Evolutionary conservation across 2,888 invertebrate genomes (phyloP), one percentile per base, ranked within the genome.

Genomic region (Coenonympha glycerion): DNA sequence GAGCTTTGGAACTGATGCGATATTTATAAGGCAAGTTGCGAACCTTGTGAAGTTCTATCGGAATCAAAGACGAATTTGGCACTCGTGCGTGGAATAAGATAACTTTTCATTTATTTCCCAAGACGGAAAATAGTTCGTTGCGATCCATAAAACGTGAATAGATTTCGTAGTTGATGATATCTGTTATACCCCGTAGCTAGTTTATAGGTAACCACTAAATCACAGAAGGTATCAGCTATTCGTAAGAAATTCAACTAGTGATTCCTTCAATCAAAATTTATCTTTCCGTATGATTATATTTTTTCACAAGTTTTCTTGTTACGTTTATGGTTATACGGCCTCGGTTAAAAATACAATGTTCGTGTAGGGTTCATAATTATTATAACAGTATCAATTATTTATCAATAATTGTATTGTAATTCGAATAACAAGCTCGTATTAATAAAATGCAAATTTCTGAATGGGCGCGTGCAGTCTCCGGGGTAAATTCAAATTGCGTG

Each of bases 361-460:
- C n/a, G n/a, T n/a, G n/a, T n/a, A n/a, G n/a, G n/a, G n/a, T n/a
- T n/a, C n/a, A n/a, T n/a, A n/a, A n/a, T n/a, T n/a, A n/a, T n/a
- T n/a, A n/a, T n/a, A n/a, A n/a, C 6, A 30, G 13, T 30, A 13
- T 9, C 2, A 13, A 6, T 30, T 13, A 34, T 19, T 13, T 2
- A 19, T 6, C 31, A 8, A 21, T 37, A 24, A 39, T 24, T 24
- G 24, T 39, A 31, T 30, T 42, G 31, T 21, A 42, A 42, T 42
- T 30, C 30, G 6, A 21, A 31, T 46, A 39, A 33, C 46, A 50
- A n/a, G n/a, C n/a, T n/a, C n/a, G n/a, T 36, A 49, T 50, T 50
- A 40, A 50, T 28, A 50, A 44, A 50, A 50, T 50, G 50, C 46
- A 50, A 50, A 50, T 50, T 46, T 50, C 37, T 46, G 46, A 46